Percentiles rank a stretch among this genome's conserved stretches.
Evolutionary conservation across 2,797 vertebrate genomes (phyloP).

Genomic region (Typhlichthys subterraneus): DNA sequence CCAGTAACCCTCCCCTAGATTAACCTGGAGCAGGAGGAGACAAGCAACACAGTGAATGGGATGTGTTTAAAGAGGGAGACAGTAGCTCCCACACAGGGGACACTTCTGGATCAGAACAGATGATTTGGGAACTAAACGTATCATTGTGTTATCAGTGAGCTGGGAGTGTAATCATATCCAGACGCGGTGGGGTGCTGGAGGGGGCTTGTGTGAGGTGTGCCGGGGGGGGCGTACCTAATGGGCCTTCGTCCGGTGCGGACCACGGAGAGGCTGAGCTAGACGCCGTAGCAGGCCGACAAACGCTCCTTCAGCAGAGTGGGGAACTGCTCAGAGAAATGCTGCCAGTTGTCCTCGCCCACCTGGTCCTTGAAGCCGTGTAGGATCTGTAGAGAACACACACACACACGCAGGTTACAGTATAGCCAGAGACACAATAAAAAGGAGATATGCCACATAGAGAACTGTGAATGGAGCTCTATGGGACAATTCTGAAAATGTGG

Average conservation of each 20-base stretch:
- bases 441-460: too few relatives aligned
- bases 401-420: not conserved
- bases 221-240: constrained; percentile 67
- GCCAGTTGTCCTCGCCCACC: constrained; percentile 95
- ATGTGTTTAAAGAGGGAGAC: not conserved
- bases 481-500: too few relatives aligned
- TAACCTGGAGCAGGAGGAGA: constrained; percentile 70
- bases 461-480: too few relatives aligned
- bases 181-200: not conserved
- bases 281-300: constrained; percentile 91
- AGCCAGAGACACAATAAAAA: too few relatives aligned
- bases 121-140: constrained; percentile 63
- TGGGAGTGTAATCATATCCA: constrained; percentile 72
- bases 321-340: constrained; percentile 96
- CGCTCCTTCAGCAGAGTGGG: constrained; percentile 92
- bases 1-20: constrained; percentile 84
- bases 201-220: not conserved
- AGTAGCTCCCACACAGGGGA: not conserved
- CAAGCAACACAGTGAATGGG: not conserved
- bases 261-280: constrained; percentile 73
- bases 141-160: constrained; percentile 67
- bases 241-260: constrained; percentile 63
- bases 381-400: constrained; percentile 73
- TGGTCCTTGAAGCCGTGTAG: constrained; percentile 96
- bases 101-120: constrained; percentile 54